Conservation (phyloP, 2,797 vertebrate genomes). For the Chaenodraco wilsoni region DNA sequence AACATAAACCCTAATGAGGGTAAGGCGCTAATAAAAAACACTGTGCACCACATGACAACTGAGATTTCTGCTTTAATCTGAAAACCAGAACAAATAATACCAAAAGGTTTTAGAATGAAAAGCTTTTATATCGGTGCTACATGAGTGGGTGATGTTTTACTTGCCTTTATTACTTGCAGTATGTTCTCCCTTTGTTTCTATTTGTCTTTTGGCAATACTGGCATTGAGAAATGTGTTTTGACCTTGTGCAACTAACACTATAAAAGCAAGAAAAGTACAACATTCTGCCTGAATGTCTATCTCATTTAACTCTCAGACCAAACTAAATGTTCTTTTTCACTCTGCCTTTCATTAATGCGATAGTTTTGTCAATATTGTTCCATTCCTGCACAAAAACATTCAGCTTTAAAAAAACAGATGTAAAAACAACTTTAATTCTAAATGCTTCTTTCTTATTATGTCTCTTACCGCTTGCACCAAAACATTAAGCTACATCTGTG, state of each 20-base stretch:
- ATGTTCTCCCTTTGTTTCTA: slow-evolving; percentile 39
- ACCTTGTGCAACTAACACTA: slow-evolving; percentile 12
- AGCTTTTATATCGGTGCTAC: slow-evolving; percentile 43
- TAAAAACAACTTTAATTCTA: not conserved
- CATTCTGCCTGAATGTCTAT: not conserved
- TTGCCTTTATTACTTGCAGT: slow-evolving; percentile 39
- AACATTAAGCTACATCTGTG: no score
- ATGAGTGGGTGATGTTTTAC: slow-evolving; percentile 26
- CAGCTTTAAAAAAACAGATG: not conserved
- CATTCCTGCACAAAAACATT: not conserved
- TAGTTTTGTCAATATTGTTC: not conserved
- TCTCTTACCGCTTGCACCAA: not conserved
- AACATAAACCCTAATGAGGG: slow-evolving; percentile 30
- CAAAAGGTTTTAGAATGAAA: slow-evolving; percentile 48
- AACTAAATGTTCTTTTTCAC: not conserved
- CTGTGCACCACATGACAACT: slow-evolving; percentile 24
- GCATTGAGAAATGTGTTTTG: slow-evolving; percentile 6
- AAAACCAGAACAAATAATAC: slow-evolving; percentile 50
- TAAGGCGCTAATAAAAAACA: slow-evolving; percentile 46
- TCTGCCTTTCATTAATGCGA: not conserved
- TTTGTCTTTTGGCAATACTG: slow-evolving; percentile 22
- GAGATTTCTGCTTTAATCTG: slow-evolving; percentile 54
- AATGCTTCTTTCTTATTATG: not conserved
- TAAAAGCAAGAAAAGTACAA: not conserved
- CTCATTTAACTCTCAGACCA: not conserved